Evolutionary conservation across 2,113 vertebrate genomes (phyloP).

Genomic region (Etheostoma spectabile): DNA sequence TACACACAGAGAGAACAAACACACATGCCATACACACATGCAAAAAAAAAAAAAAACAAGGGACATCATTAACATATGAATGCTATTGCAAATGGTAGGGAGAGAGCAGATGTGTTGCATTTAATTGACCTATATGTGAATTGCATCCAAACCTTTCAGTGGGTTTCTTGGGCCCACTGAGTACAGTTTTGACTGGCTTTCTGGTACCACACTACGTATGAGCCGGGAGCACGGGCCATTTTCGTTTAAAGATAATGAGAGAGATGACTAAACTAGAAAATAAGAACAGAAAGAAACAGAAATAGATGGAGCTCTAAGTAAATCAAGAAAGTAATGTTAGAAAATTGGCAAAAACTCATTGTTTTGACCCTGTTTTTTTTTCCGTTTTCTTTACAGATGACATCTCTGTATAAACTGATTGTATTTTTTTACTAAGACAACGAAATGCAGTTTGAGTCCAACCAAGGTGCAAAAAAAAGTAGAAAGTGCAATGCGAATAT

Average conservation of each 20-base stretch:
- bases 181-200: slow-evolving; percentile 82
- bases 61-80: slow-evolving; percentile 99
- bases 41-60: slow-evolving; percentile 74
- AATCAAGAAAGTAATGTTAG: no score
- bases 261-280: slow-evolving; percentile 24
- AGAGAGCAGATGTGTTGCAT: slow-evolving; percentile 99
- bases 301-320: no score
- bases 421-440: background rate
- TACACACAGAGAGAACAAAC: slow-evolving; percentile 68
- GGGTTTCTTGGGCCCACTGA: slow-evolving; percentile 91
- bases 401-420: background rate
- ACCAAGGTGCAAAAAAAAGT: no score
- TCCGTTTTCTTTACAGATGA: background rate
- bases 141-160: slow-evolving; percentile 99
- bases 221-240: slow-evolving; percentile 39
- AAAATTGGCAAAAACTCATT: background rate
- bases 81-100: slow-evolving; percentile 99
- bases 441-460: no score
- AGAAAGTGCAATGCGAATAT: no score
- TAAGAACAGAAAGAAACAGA: background rate
- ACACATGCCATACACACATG: slow-evolving; percentile 61
- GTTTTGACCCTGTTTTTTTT: no score
- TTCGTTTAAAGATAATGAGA: slow-evolving; percentile 54
- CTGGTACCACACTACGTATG: slow-evolving; percentile 51
- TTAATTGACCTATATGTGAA: slow-evolving; percentile 99